Conservation (phyloP, 2,888 invertebrate species). For the Drosophila helvetica region DNA sequence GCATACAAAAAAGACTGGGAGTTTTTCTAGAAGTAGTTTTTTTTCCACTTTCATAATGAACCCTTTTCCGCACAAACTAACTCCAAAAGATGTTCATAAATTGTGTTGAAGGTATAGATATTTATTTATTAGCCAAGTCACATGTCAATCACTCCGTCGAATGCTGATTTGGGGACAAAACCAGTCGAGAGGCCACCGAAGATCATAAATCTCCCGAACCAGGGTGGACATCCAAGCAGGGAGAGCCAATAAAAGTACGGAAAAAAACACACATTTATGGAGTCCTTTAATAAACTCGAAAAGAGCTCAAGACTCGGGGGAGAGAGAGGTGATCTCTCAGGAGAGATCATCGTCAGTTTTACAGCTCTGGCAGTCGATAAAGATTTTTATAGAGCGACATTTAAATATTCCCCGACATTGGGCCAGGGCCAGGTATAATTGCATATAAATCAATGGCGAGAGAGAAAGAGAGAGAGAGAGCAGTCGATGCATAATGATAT, state of each 20-base stretch:
- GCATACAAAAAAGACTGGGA: slow-evolving; percentile 1
- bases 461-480: slow-evolving; percentile 18
- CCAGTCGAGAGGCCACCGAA: slow-evolving; percentile 3
- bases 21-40: too few species aligned
- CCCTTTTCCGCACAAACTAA: too few species aligned
- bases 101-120: neutral
- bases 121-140: slow-evolving; percentile 12
- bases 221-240: slow-evolving; percentile 3
- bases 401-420: slow-evolving; percentile 56
- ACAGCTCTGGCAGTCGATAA: slow-evolving; percentile 52
- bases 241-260: slow-evolving; percentile 14
- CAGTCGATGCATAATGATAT: slow-evolving; percentile 74
- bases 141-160: slow-evolving; percentile 37
- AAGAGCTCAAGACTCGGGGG: neutral
- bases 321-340: neutral
- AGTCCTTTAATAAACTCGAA: slow-evolving; percentile 71
- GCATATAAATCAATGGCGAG: slow-evolving; percentile 65
- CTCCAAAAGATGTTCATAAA: slow-evolving; percentile 8
- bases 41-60: neutral
- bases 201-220: slow-evolving; percentile 64
- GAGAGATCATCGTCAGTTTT: slow-evolving; percentile 23
- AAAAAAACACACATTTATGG: slow-evolving; percentile 52
- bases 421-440: slow-evolving; percentile 52
- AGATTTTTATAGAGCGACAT: slow-evolving; percentile 63
- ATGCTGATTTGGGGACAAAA: slow-evolving; percentile 35